Evolutionary conservation across 1,140 invertebrate genomes (phyloP), one percentile per base, ranked within the genome.

Genomic region (Anagrus nilaparvatae): DNA sequence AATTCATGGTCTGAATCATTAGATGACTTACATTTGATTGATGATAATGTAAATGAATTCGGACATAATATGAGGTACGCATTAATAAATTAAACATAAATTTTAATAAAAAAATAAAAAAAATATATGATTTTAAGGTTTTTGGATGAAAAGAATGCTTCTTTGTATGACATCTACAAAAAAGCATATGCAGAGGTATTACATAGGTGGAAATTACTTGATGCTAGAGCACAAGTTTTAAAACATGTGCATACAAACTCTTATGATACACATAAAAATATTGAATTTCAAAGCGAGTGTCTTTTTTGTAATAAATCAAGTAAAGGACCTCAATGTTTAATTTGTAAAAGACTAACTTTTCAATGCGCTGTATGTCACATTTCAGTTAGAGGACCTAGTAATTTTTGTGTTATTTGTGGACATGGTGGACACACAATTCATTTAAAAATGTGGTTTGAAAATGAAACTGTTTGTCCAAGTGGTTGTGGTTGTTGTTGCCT

Each of bases 401-500:
- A 82, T 54, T 82, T 83, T 48, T 95, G 91, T 58, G 63, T 86
- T 19, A 70, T 80, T 18, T 95, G 91, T 66, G 87, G 88, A 2
- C 92, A 97, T 69, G 91, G 89, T 24, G 91, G 91, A 7, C 93
- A 97, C 60, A 79, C 81, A 4, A 62, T 71, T 39, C 89, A 93
- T 63, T 74, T 93, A 55, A 65, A 77, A 45, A 67, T 78, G 27
- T 94, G 90, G 90, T 92, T 88, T 68, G 67, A 60, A 13, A 66
- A 55, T 18, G 71, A 81, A 49, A 62, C 74, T 55, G 64, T 77
- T 24, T 85, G 84, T 58, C 75, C 82, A 6, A 74, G 85, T 4
- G 89, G 89, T 12, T 97, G 92, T 70, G 91, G 91, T 3, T 97
- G 93, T 67, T 73, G 72, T 43, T 97, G 92, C 60, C 64, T 88